These are phyloP conservation scores for Rhagoletis pomonella DNA, from an alignment of 1,140 invertebrate species.

Conservation along the genomic window DNA sequence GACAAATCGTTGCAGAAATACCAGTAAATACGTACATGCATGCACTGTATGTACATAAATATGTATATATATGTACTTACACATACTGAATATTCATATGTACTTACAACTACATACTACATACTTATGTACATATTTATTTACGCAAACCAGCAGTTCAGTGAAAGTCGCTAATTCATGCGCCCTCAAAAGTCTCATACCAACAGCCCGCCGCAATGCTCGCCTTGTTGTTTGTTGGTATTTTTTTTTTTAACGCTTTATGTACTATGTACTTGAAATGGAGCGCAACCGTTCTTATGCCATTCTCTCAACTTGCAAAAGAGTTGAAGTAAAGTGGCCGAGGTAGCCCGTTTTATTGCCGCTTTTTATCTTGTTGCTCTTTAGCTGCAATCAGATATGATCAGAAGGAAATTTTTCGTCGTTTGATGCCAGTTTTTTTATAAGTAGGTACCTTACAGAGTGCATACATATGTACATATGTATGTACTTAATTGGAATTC, in stretches of 20 bases:
- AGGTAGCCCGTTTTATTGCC: neutral
- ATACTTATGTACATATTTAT: neutral
- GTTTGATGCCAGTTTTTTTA: neutral
- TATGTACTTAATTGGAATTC: neutral
- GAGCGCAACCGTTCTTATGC: neutral
- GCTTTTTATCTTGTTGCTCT: neutral
- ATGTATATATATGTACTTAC: neutral
- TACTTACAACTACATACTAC: neutral
- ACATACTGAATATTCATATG: neutral
- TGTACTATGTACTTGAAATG: too few species aligned
- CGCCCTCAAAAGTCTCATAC: constrained; percentile 2
- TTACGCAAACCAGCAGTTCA: neutral
- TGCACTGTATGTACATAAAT: too few species aligned
- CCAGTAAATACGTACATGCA: neutral
- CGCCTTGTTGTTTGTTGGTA: neutral
- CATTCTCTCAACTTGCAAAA: neutral
- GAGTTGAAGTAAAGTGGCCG: neutral
- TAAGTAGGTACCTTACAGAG: neutral
- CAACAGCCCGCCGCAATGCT: neutral
- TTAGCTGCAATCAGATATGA: neutral
- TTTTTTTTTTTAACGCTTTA: neutral
- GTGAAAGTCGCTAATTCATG: constrained; percentile 41
- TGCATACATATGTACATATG: neutral
- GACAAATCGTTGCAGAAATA: constrained; percentile 2
- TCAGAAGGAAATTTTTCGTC: neutral